Evolutionary conservation across 2,113 vertebrate species (phyloP).

Genomic region (Paradoxurus hermaphroditus): DNA sequence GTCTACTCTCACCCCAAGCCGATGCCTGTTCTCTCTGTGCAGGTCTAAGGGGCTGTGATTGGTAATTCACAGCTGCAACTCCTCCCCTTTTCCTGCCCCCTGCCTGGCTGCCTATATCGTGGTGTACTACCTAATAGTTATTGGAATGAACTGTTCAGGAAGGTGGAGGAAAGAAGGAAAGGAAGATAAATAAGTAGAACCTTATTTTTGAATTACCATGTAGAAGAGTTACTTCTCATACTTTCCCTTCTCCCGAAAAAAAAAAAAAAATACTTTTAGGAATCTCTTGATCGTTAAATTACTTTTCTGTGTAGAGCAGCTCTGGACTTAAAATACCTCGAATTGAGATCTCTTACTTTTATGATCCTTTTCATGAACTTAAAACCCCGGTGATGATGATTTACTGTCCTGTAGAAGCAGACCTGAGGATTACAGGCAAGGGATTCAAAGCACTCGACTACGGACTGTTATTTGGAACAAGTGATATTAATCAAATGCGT

Average conservation of each 20-base stretch:
- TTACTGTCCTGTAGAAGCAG: neutral
- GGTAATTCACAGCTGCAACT: rapidly evolving
- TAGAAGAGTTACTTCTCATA: neutral
- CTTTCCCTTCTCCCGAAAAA: neutral
- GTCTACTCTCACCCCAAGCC: rapidly evolving
- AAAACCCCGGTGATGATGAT: neutral
- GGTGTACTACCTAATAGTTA: rapidly evolving
- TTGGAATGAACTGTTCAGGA: neutral
- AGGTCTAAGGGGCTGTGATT: rapidly evolving
- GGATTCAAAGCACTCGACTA: neutral
- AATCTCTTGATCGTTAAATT: neutral
- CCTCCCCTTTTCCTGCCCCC: neutral
- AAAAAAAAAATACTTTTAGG: neutral
- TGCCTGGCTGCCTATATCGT: rapidly evolving
- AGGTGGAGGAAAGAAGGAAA: neutral
- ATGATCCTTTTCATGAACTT: neutral
- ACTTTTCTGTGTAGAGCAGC: neutral
- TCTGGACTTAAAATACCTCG: neutral
- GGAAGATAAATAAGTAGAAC: neutral
- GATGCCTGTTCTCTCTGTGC: rapidly evolving
- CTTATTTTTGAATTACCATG: neutral
- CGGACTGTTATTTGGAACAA: neutral
- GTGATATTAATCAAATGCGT: neutral
- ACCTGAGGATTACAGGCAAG: neutral
- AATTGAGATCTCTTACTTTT: neutral